Evolutionary conservation across 2,113 vertebrate species (phyloP), one percentile per base, ranked within the genome.

Genomic region (Chaenogobius annularis): DNA sequence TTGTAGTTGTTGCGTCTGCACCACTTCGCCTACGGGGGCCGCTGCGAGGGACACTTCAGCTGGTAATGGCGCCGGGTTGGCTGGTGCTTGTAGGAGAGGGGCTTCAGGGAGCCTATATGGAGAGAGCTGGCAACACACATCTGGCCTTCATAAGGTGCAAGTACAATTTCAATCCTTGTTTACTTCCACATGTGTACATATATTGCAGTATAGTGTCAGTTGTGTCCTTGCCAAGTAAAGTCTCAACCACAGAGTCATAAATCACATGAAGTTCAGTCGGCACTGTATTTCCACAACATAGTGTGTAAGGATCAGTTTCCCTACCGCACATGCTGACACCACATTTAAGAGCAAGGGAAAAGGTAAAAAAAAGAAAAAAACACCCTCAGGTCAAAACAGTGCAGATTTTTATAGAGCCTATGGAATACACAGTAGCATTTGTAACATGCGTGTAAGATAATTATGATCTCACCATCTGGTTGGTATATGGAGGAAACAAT

Each of bases 401-500:
- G 22, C 62, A 58, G 64, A 37, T 65, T 44, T 44, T 69, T 40
- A 26, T 13, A 67, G 75, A 71, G 52, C 73, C 48, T 40, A 31
- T 46, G 9, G 58, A 67, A 13, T 54, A 3, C 5, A 31, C 6
- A 7, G 44, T 35, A 48, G 20, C 6, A n/a, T 46, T 1, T 22
- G 19, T 6, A 54, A 23, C n/a, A 66, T 47, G 68, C 64, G 35
- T 69, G 22, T 46, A n/a, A 26, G 43, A 19, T 58, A 44, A 47
- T 23, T 56, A 50, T 63, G 58, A 58, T 70, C 78, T 84, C 84
- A 92, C 90, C 87, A 56, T 23, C 26, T 87, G 85, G 70, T 86
- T 91, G 7, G 50, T 61, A 22, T 84, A 68, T 23, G 72, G 77
- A 12, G 80, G 74, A 14, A 85, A 72, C 20, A 86, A 0, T 13